Percentiles rank a stretch among this genome's conserved stretches.
These are phyloP conservation scores for Drosophila suboccidentalis DNA, from an alignment of 2,888 invertebrate species.

Conservation along the genomic window DNA sequence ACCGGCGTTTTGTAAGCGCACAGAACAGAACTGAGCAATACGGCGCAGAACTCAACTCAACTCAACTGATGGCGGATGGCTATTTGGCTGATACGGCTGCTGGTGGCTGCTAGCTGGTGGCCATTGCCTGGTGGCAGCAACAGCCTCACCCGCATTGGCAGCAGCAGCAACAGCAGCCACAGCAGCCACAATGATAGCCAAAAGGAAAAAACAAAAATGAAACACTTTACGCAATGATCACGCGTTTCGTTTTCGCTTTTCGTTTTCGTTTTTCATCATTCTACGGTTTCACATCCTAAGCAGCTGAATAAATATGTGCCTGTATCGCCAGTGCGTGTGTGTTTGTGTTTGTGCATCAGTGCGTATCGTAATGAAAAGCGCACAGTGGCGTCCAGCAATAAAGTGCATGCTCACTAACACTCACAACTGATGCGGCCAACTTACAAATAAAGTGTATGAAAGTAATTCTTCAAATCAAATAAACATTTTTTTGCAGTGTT, in stretches of 20 bases:
- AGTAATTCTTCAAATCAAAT: neutral
- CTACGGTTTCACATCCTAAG: slow-evolving; percentile 73
- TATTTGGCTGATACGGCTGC: slow-evolving; percentile 15
- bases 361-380: slow-evolving; percentile 22
- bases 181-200: slow-evolving; percentile 22
- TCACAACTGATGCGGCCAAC: slow-evolving; percentile 8
- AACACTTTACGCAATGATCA: slow-evolving; percentile 78
- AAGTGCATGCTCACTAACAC: slow-evolving; percentile 2
- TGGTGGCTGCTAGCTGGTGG: neutral
- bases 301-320: slow-evolving; percentile 34
- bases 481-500: neutral
- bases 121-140: neutral
- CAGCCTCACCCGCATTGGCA: slow-evolving; percentile 1
- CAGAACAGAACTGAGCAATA: slow-evolving; percentile 49
- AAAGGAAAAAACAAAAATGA: slow-evolving; percentile 45
- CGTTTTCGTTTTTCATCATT: slow-evolving; percentile 66
- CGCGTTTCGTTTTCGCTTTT: slow-evolving; percentile 59
- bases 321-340: slow-evolving; percentile 9
- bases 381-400: slow-evolving; percentile 45
- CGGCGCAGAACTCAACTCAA: slow-evolving; percentile 26
- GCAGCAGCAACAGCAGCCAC: slow-evolving; percentile 5
- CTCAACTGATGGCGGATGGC: slow-evolving; percentile 11
- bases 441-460: neutral
- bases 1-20: slow-evolving; percentile 80
- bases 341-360: slow-evolving; percentile 17